Evolutionary conservation across 2,113 vertebrate species (phyloP).

Genomic region (Xenotilapia longispinis): DNA sequence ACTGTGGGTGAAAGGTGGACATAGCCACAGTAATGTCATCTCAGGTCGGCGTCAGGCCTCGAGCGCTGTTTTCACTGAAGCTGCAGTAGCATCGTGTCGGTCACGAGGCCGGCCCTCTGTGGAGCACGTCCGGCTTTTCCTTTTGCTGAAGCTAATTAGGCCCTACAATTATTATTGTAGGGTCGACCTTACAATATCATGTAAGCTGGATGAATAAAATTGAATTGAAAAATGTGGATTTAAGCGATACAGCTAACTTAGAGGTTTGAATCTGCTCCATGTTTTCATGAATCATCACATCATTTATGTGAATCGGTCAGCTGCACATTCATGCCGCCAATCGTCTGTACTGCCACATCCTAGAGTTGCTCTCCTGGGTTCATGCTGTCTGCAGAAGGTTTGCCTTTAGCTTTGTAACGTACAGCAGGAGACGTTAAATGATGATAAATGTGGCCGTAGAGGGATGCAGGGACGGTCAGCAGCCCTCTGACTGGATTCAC

Average conservation of each 20-base stretch:
- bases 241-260: not conserved
- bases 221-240: not conserved
- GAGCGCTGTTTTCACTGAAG: not conserved
- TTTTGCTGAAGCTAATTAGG: not conserved
- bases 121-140: not conserved
- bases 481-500: not conserved
- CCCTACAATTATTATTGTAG: not conserved
- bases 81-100: not conserved
- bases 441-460: not conserved
- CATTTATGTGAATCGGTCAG: not conserved
- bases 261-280: rapidly evolving
- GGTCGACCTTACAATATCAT: not conserved
- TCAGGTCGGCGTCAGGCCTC: rapidly evolving
- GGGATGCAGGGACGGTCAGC: not conserved
- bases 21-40: rapidly evolving
- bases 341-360: not conserved
- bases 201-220: not conserved
- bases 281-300: not conserved
- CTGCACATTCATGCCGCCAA: rapidly evolving
- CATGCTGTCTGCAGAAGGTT: not conserved
- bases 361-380: not conserved
- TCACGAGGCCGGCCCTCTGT: not conserved
- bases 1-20: not conserved
- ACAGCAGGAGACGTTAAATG: not conserved
- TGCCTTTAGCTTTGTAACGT: rapidly evolving